Percentiles rank a stretch among this genome's conserved stretches.
These are phyloP conservation scores for Spea bombifrons DNA, from an alignment of 2,113 vertebrate species.

Conservation along the genomic window DNA sequence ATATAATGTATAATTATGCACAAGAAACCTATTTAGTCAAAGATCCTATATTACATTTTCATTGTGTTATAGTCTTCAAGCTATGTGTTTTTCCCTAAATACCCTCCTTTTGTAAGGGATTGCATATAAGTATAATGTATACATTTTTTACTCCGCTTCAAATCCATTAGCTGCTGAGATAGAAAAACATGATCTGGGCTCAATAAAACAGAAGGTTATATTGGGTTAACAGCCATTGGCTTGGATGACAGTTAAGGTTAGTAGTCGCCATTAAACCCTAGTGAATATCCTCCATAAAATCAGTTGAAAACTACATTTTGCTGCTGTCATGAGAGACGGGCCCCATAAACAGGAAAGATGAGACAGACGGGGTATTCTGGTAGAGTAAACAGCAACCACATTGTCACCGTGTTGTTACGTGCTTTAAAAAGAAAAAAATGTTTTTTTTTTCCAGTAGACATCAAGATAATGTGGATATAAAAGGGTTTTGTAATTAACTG, in stretches of 20 bases:
- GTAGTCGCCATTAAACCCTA: background rate
- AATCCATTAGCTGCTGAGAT: background rate
- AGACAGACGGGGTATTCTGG: background rate
- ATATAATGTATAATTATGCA: too few species aligned
- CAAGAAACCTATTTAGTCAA: too few species aligned
- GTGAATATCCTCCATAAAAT: background rate
- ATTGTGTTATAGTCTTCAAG: too few species aligned
- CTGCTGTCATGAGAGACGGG: background rate
- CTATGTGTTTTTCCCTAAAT: too few species aligned
- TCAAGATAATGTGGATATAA: slow-evolving; percentile 12
- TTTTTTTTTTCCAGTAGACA: background rate
- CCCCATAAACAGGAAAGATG: slow-evolving; percentile 13
- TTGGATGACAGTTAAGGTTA: background rate
- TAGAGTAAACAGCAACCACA: background rate
- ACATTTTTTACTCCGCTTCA: background rate
- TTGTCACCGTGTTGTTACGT: slow-evolving; percentile 1
- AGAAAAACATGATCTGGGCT: background rate
- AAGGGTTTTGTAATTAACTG: slow-evolving; percentile 13
- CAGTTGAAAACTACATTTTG: background rate
- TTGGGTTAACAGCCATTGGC: background rate
- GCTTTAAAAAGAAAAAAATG: slow-evolving; percentile 25
- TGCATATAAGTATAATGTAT: background rate
- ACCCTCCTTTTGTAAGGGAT: too few species aligned
- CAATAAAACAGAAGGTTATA: background rate
- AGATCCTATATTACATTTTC: too few species aligned